Evolutionary conservation across 2,797 vertebrate genomes (phyloP), one percentile per base, ranked within the genome.

Genomic region (Phoebastria nigripes): DNA sequence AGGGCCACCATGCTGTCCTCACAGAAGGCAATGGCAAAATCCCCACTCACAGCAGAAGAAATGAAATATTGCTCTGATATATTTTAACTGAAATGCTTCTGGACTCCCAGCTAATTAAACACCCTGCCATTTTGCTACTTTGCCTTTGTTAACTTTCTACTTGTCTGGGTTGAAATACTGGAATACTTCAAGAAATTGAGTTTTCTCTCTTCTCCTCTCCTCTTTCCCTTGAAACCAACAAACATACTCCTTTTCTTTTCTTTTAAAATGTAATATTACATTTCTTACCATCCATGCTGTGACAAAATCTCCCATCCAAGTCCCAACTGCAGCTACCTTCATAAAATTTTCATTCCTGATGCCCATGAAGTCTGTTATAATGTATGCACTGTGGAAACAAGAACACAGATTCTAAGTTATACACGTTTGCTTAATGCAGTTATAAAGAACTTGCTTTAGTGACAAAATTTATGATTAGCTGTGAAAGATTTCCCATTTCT

Each of bases 261-360:
- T 81, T 96, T 89, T 42, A 63, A 87, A 82, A 94, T 41, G 25
- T 67, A 49, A 15, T 91, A 79, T 42, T 94, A 87, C 52, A 12
- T 66, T 96, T 94, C 99, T 99, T 98, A 99, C 99, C 99, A 99
- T 99, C 99, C 99, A 99, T 2, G 99, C 99, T 51, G 99, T 99
- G 97, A 99, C 99, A 97, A 99, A 99, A 97, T 99, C 99, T 96
- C 99, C 99, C 99, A 99, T 99, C 99, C 99, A 99, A 29, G 99
- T 99, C 90, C 99, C 99, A 93, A 99, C 99, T 8, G 99, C 99
- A 63, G 99, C 99, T 93, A 99, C 98, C 98, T 99, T 99, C 99
- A 99, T 99, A 97, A 99, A 99, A 97, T 98, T 99, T 98, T 99
- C 99, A 97, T 99, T 99, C 93, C 99, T 98, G 98, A 99, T 99